A percentile compares a stretch with the other conserved stretches of the same genome.
phyloP scores from a whole-genome alignment of 1,140 invertebrate species.

The Drosophila varians region DNA sequence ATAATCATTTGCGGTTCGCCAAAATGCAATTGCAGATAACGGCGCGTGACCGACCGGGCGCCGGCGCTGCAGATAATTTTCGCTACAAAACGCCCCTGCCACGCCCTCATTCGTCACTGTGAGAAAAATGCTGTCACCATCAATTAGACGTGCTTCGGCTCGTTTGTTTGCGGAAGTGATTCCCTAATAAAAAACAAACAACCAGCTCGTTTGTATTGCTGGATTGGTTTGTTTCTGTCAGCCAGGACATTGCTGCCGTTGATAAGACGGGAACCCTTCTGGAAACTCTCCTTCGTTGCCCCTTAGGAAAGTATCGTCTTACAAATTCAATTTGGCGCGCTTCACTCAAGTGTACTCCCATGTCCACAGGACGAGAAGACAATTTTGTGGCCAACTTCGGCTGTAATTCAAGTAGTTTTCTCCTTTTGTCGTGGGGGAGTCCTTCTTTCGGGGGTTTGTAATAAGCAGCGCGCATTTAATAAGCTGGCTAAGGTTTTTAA shows the following conservation, averaged over 20 bases:
- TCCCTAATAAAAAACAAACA: constrained; percentile 63
- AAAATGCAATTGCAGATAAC: constrained; percentile 51
- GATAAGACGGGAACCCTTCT: constrained; percentile 43
- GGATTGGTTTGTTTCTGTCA: constrained; percentile 58
- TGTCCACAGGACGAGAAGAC: constrained; percentile 52
- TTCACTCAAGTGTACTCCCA: constrained; percentile 72
- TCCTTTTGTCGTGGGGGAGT: constrained; percentile 38
- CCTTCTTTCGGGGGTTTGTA: constrained; percentile 36
- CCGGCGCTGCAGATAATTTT: constrained; percentile 54
- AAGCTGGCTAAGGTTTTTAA: constrained; percentile 80
- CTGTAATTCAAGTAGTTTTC: constrained; percentile 72
- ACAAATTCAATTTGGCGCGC: constrained; percentile 82
- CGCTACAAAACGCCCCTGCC: constrained; percentile 10
- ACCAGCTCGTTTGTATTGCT: constrained; percentile 43
- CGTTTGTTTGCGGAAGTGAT: constrained; percentile 69
- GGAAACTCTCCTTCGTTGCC: not conserved
- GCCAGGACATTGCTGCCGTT: constrained; percentile 12
- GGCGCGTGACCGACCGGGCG: constrained; percentile 40
- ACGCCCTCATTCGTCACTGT: constrained; percentile 22
- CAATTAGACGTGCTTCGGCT: constrained; percentile 19
- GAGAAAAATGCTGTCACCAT: constrained; percentile 37
- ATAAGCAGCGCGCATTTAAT: constrained; percentile 66
- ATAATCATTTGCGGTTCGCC: constrained; percentile 76
- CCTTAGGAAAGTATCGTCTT: constrained; percentile 63
- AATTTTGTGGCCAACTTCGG: constrained; percentile 60